phyloP scores from a whole-genome alignment of 1,140 invertebrate species.

The Camponotus floridanus region DNA sequence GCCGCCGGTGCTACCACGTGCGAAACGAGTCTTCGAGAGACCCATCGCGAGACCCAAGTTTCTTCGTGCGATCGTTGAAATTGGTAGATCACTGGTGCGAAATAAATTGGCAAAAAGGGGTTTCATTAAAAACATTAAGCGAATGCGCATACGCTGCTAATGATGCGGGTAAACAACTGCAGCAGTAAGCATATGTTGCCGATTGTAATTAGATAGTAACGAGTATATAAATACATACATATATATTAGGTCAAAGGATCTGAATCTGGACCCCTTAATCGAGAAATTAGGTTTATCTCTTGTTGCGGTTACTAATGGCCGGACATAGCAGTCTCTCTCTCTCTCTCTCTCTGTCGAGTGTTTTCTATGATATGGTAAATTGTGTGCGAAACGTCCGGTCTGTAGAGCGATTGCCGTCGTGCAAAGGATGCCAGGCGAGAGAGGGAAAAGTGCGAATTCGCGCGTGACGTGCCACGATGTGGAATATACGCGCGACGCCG shows the following conservation, averaged over 20 bases:
- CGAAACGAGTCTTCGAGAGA: neutral
- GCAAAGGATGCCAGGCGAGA: neutral
- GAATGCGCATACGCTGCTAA: neutral
- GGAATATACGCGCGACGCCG: neutral
- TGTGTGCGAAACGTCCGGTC: slow-evolving; percentile 66
- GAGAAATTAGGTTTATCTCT: slow-evolving; percentile 38
- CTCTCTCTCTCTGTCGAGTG: neutral
- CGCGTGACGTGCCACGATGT: slow-evolving; percentile 32
- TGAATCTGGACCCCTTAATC: neutral
- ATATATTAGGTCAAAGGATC: neutral
- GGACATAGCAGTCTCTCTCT: neutral
- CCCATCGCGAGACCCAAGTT: neutral
- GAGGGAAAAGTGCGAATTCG: slow-evolving; percentile 47
- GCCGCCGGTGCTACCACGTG: neutral
- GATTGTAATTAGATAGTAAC: neutral
- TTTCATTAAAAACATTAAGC: slow-evolving; percentile 76
- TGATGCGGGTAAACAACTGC: neutral
- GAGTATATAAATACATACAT: slow-evolving; percentile 10
- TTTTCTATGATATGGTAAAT: slow-evolving; percentile 57
- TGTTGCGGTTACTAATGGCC: slow-evolving; percentile 25
- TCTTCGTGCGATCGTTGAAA: slow-evolving; percentile 44
- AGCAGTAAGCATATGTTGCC: neutral
- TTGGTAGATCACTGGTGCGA: slow-evolving; percentile 74
- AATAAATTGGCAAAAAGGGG: slow-evolving; percentile 73
- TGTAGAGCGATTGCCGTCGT: slow-evolving; percentile 19